Conservation (phyloP, 2,113 vertebrate species). For the Piprites chloris region DNA sequence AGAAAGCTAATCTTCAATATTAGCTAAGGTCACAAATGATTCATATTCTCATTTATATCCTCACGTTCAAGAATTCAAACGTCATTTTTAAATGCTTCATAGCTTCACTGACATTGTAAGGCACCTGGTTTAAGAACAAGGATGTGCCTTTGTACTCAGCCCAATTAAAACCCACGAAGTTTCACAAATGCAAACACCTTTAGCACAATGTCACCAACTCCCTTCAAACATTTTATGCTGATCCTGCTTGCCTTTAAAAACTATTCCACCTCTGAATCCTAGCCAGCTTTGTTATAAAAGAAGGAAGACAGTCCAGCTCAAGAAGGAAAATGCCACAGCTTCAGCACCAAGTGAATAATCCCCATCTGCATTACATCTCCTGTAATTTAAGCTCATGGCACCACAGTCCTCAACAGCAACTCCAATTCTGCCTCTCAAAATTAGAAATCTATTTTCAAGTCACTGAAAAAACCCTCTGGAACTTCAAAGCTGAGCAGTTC, state of each 20-base stretch:
- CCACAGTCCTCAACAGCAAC: neutral
- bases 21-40: neutral
- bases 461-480: neutral
- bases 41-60: neutral
- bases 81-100: neutral
- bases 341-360: neutral
- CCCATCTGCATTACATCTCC: neutral
- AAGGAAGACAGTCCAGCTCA: neutral
- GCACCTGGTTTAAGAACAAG: neutral
- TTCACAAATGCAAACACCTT: neutral
- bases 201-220: neutral
- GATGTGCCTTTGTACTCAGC: neutral
- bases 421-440: neutral
- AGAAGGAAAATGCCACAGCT: neutral
- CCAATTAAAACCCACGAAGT: neutral
- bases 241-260: neutral
- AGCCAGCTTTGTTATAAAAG: neutral
- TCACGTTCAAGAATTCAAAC: neutral
- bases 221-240: neutral
- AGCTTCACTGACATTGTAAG: neutral
- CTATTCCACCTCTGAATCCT: neutral
- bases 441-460: neutral
- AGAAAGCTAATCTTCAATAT: neutral
- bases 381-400: neutral
- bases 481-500: neutral